phyloP scores from a whole-genome alignment of 2,797 vertebrate species.

The Muraenolepis orangiensis region DNA sequence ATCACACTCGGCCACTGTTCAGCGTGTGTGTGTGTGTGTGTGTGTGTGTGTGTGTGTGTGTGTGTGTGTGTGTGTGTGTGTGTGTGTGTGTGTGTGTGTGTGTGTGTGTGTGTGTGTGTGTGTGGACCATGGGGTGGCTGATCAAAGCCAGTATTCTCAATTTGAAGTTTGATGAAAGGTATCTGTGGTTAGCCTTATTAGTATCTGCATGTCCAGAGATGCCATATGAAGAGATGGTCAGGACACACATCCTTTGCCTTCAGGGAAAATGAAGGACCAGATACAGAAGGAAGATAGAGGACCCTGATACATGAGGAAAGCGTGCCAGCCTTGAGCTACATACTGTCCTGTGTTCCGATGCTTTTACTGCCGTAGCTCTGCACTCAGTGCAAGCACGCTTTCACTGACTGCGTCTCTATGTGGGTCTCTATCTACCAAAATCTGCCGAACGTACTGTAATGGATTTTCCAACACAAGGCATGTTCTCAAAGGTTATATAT shows the following conservation, averaged over 20 bases:
- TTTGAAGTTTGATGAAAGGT: slow-evolving; percentile 33
- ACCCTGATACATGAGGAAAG: not conserved
- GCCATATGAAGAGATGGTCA: slow-evolving; percentile 37
- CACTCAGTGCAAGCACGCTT: not conserved
- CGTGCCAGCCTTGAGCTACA: not conserved
- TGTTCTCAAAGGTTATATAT: not conserved
- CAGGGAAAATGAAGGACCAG: not conserved
- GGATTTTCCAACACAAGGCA: not conserved
- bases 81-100: not conserved
- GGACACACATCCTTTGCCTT: slow-evolving; percentile 33
- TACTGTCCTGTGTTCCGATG: not conserved
- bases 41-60: no score
- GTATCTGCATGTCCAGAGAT: slow-evolving; percentile 12
- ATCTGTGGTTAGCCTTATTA: slow-evolving; percentile 15
- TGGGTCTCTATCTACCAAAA: not conserved
- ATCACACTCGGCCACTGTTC: not conserved
- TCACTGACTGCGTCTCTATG: not conserved
- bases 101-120: no score
- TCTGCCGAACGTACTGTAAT: not conserved
- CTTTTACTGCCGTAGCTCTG: not conserved
- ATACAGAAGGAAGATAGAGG: not conserved
- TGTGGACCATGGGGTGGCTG: not conserved
- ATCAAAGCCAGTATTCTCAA: slow-evolving; percentile 7
- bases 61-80: no score
- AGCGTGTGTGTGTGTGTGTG: not conserved